phyloP scores from a whole-genome alignment of 2,888 invertebrate genomes.

The Piscicola geometra region DNA sequence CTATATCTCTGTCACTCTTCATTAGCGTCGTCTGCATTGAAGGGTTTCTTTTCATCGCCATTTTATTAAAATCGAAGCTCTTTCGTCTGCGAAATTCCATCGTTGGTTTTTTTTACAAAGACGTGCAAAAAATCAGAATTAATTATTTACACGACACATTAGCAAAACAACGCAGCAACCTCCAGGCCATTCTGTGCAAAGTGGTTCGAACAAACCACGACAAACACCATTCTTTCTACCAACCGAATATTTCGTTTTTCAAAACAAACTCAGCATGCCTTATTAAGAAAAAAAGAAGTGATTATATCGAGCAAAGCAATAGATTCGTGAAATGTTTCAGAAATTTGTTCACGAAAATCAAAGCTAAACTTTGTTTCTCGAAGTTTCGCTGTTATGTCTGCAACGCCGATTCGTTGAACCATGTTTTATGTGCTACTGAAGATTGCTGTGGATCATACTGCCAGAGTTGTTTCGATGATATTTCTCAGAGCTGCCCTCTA shows the following conservation, averaged over 20 bases:
- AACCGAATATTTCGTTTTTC: not conserved
- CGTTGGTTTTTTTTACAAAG: conserved; percentile 45
- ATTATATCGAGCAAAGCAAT: not conserved
- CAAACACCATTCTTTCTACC: conserved; percentile 31
- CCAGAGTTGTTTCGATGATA: not conserved
- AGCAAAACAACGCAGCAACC: conserved; percentile 41
- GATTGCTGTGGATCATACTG: conserved; percentile 1
- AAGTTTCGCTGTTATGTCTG: conserved; percentile 4
- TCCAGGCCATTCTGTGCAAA: conserved; percentile 40
- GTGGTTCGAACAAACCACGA: conserved; percentile 39
- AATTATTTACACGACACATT: conserved; percentile 44
- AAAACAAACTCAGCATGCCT: not conserved
- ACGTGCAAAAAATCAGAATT: conserved; percentile 42
- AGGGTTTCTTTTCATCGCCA: conserved; percentile 38
- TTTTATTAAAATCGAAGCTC: conserved; percentile 44
- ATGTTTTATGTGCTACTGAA: not conserved
- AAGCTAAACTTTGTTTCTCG: not conserved
- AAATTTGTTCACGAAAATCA: not conserved
- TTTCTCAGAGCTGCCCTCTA: not conserved
- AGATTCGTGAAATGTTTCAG: not conserved
- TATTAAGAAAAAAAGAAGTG: not conserved
- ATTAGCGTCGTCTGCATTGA: conserved; percentile 37
- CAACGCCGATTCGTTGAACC: not conserved
- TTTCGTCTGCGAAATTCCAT: conserved; percentile 43
- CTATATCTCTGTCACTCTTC: conserved; percentile 1